Base-by-base conservation (phyloP, 2,888 invertebrate genomes). In the Eretmocerus hayati region DNA sequence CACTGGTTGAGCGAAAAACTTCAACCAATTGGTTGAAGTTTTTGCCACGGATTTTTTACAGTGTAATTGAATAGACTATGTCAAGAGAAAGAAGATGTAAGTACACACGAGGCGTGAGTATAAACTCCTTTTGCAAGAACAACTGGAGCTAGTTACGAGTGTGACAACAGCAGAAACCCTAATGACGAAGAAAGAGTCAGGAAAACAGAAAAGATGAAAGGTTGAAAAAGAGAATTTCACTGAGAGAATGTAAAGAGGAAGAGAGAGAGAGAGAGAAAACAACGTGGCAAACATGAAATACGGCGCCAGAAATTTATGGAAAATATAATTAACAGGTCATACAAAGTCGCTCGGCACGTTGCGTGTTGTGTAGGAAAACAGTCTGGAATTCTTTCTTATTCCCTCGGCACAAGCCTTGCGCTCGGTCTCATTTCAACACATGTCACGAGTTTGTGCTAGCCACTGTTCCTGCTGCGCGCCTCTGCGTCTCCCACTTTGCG, bases 321-420 rank as follows among this genome's bases (percentile, higher is more conserved):
- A 63, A 64, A 62, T 62, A 61, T 63, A 63, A 62, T 63, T 62
- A 62, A 63, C 60, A 59, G 60, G 58, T 60, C 57, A 53, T 59
- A 60, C 57, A 58, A 61, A 61, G 48, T 46, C 52, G 8, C 11
- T 26, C 26, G 6, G 8, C 26, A 26, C 26, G 11, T 26, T 26
- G 11, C 26, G 11, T 6, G 8, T 11, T 26, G 6, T 11, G 11
- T 11, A 26, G 26, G 6, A 11, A 26, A 26, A 26, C 26, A 26
- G 26, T 11, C 26, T 9, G 26, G 26, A 26, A 26, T 26, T 26
- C 26, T 26, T 9, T 11, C 26, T 26, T 11, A 9, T 11, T 26
- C 26, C 26, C 26, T 26, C 26, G 6, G n/a, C n/a, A n/a, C n/a
- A n/a, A n/a, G n/a, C n/a, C n/a, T n/a, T n/a, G 8, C 11, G 6